A percentile compares a stretch with the other conserved stretches of the same genome.
These are phyloP conservation scores for Dicrurus megarhynchus DNA, from an alignment of 2,113 vertebrate genomes.

Conservation along the genomic window DNA sequence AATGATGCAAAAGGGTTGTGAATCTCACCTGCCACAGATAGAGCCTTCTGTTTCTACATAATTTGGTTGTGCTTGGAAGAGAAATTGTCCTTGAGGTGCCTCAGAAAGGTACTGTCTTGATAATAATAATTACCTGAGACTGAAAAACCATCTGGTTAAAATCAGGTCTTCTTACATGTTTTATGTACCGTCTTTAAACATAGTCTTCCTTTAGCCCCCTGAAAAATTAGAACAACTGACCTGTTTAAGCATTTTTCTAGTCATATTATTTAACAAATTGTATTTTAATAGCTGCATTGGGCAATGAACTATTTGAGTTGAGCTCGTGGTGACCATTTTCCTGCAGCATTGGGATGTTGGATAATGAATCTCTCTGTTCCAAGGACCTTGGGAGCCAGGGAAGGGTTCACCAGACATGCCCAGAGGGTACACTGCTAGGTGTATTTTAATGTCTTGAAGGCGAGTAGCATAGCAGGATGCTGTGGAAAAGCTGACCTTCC, in stretches of 20 bases:
- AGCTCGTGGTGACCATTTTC: conserved; percentile 8
- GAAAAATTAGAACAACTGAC: conserved; percentile 18
- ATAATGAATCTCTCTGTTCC: conserved; percentile 19
- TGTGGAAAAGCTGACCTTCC: conserved; percentile 1
- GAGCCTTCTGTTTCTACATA: conserved; percentile 24
- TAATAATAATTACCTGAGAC: conserved; percentile 36
- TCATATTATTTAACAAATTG: conserved; percentile 18
- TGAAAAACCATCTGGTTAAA: conserved; percentile 55
- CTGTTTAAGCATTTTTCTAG: conserved; percentile 25
- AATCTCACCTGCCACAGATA: background rate
- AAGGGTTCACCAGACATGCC: background rate
- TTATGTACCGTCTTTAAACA: background rate
- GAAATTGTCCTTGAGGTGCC: conserved; percentile 49
- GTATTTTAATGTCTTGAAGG: conserved; percentile 12
- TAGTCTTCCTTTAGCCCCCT: background rate
- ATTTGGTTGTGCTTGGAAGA: conserved; percentile 9
- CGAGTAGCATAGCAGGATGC: background rate
- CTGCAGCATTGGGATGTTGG: background rate
- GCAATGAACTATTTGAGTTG: background rate
- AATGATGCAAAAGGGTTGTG: background rate
- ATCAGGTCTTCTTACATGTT: background rate
- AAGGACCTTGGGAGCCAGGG: background rate
- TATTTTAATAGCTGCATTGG: conserved; percentile 23
- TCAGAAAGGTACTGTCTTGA: conserved; percentile 13
- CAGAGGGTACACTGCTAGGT: background rate